A percentile compares a stretch with the other conserved stretches of the same genome.
phyloP scores from a whole-genome alignment of 2,888 invertebrate genomes.

The Papilio demoleus region DNA sequence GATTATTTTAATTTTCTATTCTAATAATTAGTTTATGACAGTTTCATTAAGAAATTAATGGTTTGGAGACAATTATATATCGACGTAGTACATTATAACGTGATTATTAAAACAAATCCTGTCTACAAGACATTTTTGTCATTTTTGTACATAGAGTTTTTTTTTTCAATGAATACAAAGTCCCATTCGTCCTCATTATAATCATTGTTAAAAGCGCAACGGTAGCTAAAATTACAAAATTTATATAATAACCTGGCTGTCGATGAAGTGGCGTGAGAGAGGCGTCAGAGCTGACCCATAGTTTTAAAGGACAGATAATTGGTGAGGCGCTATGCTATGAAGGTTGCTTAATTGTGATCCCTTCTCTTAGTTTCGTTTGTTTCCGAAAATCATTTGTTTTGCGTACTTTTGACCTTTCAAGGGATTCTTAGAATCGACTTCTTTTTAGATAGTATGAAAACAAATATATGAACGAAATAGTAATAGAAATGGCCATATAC shows the following conservation, averaged over 20 bases:
- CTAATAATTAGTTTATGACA: no score
- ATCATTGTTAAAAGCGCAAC: neutral
- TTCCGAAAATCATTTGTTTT: neutral
- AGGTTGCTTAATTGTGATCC: slow-evolving; percentile 23
- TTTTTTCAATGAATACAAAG: no score
- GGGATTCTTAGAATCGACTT: neutral
- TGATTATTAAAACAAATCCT: no score
- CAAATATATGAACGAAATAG: no score
- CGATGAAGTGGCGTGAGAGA: slow-evolving; percentile 7
- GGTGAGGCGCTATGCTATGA: slow-evolving; percentile 23
- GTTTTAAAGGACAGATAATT: slow-evolving; percentile 28
- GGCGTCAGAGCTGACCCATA: slow-evolving; percentile 12
- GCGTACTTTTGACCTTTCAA: slow-evolving; percentile 1
- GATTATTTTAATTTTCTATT: no score
- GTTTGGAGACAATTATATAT: no score
- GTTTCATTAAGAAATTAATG: no score
- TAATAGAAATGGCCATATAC: no score
- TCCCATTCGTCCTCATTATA: no score
- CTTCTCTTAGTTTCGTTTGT: slow-evolving; percentile 24
- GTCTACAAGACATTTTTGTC: no score
- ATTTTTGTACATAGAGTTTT: no score
- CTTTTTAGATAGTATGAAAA: neutral
- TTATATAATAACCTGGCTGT: slow-evolving; percentile 8
- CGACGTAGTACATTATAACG: no score
- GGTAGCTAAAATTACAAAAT: slow-evolving; percentile 24